Evolutionary conservation across 1,140 invertebrate genomes (phyloP), one percentile per base, ranked within the genome.

Genomic region (Trachymyrmex cornetzi): DNA sequence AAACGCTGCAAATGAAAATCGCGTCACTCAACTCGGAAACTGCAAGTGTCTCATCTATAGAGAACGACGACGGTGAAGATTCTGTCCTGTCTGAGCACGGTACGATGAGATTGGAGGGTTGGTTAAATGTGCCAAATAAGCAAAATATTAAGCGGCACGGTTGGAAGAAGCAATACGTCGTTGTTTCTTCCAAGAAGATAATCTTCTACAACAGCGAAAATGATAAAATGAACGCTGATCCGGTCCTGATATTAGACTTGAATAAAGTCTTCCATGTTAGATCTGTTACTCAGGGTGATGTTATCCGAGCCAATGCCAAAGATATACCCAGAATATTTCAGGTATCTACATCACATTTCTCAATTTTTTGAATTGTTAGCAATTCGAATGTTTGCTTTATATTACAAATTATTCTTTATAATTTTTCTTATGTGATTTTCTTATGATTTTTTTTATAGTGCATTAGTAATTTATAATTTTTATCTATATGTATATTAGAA

Each of bases 321-420:
- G 99, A 99, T 97, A 99, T 99, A 95, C 99, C 99, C 92, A 97
- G 99, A 95, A 99, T 99, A 96, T 99, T 99, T 96, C 99, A 99
- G 96, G 97, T 97, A 95, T 91, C 19, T 63, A 82, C 24, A 4
- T 27, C 24, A 53, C 34, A 24, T 53, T 19, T 81, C 9, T 71
- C 3, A 0, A 34, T 34, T 67, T 7, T 34, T 48, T 30, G 61
- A 0, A 77, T 77, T n/a, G 3, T 22, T 14, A 30, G 24, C 30
- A 53, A 72, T 44, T 72, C 0, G 1, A 72, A 30, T 27, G 11
- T 27, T 50, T 53, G 4, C 3, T 55, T 55, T 11, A 69, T 66
- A 66, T 66, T 19, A 19, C 5, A 44, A 69, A 44, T 38, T 69
- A 24, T 50, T 50, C 48, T 50, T 50, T 50, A 14, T 50, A 14